Evolutionary conservation across 37 sponge, comb jelly and placozoan species (phyloP).

Genomic region (Oopsacas minuta): DNA sequence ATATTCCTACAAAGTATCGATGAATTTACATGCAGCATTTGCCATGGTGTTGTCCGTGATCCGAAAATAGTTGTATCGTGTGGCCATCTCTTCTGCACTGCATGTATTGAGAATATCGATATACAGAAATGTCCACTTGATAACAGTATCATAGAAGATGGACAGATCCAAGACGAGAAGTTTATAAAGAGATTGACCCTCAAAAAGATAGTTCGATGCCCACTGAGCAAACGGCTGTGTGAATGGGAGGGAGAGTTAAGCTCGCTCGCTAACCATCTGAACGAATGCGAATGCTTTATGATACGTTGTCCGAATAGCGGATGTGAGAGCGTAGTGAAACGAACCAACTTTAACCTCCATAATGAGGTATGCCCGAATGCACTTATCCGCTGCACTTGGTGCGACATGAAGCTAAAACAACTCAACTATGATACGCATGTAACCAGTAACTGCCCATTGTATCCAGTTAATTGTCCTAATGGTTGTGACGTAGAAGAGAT

Average conservation of each 20-base stretch:
- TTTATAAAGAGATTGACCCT: neutral
- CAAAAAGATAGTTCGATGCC: neutral
- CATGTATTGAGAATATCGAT: neutral
- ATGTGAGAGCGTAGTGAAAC: constrained; percentile 7
- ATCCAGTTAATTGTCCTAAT: constrained; percentile 4
- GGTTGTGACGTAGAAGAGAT: constrained; percentile 7
- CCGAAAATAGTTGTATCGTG: neutral
- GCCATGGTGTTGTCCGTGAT: constrained; percentile 12
- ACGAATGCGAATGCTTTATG: neutral
- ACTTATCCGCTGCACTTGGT: neutral
- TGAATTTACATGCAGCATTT: neutral
- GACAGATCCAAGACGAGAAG: neutral
- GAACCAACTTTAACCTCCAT: neutral
- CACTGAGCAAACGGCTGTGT: neutral
- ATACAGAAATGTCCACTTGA: neutral
- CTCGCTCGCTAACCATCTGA: neutral
- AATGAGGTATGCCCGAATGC: constrained; percentile 10
- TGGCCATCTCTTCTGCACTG: neutral
- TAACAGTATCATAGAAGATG: neutral
- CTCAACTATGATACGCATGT: constrained; percentile 5
- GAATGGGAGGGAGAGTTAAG: neutral
- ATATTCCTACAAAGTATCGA: neutral
- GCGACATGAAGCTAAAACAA: constrained; percentile 2
- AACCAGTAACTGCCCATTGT: neutral
- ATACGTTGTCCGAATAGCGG: neutral